Evolutionary conservation across 2,888 invertebrate species (phyloP), one percentile per base, ranked within the genome.

Genomic region (Ferrisia virgata): DNA sequence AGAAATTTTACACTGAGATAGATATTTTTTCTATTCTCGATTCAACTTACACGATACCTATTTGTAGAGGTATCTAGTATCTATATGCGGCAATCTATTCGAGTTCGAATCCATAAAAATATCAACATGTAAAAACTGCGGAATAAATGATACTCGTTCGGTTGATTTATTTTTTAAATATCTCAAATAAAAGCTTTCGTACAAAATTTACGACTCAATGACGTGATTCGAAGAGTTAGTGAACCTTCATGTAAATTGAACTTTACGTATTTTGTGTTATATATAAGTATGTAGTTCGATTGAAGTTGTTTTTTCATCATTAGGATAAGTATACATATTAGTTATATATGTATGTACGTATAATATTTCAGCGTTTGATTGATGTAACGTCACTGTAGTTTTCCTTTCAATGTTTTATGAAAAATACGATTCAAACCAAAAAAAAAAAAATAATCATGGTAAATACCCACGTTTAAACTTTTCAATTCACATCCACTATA

Each of bases 161-260:
- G 72, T 72, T 72, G 72, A 72, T 72, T 72, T 72, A 72, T 72
- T 72, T 72, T 64, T 33, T 72, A 72, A 33, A 72, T 33, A 72
- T 36, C 72, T 72, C 72, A 72, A 72, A 72, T 72, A 72, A 72
- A 72, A 72, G 33, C 72, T 33, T 72, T 33, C 33, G 33, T 72
- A 72, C n/a, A 33, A 33, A 33, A 72, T 72, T 72, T 72, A 72
- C 72, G 72, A 72, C 72, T 31, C 18, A 72, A 36, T 64, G 58
- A 64, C 58, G 58, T 64, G 58, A 64, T 64, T 64, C 72, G 72
- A 72, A 72, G 5, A 33, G 36, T n/a, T n/a, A n/a, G n/a, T 72
- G 18, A 33, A 72, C 72, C 18, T 33, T 72, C 33, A 72, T 33
- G 72, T 33, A 72, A 72, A 72, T 72, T 72, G 72, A 31, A 72